Percentiles rank a stretch among this genome's conserved stretches.
These are phyloP conservation scores for Teinopalpus imperialis DNA, from an alignment of 2,888 invertebrate genomes.

Conservation along the genomic window DNA sequence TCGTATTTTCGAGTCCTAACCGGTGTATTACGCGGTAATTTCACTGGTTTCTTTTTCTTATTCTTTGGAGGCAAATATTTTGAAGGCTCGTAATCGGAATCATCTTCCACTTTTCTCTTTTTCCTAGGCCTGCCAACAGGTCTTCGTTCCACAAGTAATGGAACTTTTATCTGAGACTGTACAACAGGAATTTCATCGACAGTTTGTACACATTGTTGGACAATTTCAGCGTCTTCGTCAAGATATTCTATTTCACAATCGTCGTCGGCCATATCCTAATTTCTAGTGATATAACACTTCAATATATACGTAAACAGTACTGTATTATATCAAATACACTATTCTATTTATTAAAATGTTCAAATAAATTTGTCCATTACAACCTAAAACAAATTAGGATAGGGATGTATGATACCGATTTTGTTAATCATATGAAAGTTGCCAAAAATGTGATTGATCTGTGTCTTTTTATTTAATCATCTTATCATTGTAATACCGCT, in stretches of 20 bases:
- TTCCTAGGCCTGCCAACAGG: slow-evolving; percentile 37
- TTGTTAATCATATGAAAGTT: too few species aligned
- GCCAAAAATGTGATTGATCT: too few species aligned
- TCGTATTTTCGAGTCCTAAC: slow-evolving; percentile 17
- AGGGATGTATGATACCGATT: too few species aligned
- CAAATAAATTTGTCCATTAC: too few species aligned
- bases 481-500: too few species aligned
- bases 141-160: slow-evolving; percentile 47
- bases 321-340: too few species aligned
- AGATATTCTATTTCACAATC: slow-evolving; percentile 69
- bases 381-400: too few species aligned
- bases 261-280: slow-evolving; percentile 48
- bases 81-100: slow-evolving; percentile 64
- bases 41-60: too few species aligned
- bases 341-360: too few species aligned
- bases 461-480: too few species aligned
- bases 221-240: slow-evolving; percentile 73
- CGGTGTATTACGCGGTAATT: slow-evolving; percentile 21
- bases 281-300: too few species aligned
- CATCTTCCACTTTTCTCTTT: slow-evolving; percentile 49
- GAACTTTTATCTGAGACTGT: slow-evolving; percentile 27
- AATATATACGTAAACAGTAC: too few species aligned
- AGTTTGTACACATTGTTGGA: slow-evolving; percentile 63
- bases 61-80: slow-evolving; percentile 42
- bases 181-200: slow-evolving; percentile 23